Evolutionary conservation across 2,113 vertebrate genomes (phyloP), one percentile per base, ranked within the genome.

Genomic region (Scophthalmus maximus): DNA sequence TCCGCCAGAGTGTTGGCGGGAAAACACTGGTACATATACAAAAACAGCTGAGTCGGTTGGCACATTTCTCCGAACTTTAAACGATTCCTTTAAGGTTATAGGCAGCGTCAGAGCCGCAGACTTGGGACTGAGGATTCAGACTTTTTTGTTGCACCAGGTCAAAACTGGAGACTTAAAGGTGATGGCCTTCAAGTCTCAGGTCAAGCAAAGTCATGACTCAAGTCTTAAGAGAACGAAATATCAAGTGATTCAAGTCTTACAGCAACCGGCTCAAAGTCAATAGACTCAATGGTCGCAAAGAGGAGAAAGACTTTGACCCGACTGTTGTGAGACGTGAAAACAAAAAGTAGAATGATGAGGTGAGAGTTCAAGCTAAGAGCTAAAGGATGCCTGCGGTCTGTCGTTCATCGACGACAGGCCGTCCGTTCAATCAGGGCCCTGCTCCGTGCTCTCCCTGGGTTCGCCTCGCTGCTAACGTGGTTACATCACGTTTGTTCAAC

Each of bases 401-500:
- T n/a, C 55, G 1, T 18, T 46, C 42, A 46, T n/a, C n/a, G 18
- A 26, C 50, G 52, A 67, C 15, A 61, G 11, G 46, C 47, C 40
- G 20, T 30, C 10, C 46, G 26, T 61, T 47, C 40, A 52, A 11
- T 49, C 38, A 60, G 15, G 57, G 11, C 26, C n/a, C 17, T 64
- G 51, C 8, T 4, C 25, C 27, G 7, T 8, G 1, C 17, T 59
- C 53, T 38, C n/a, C 30, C 0, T 47, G 65, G 42, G 44, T 76
- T 69, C 20, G 46, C 18, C 53, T 57, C 49, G 42, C 26, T 20
- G 9, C 29, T 32, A 52, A 52, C 36, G 23, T 8, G 36, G 52
- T 49, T 61, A 55, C 8, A 22, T 30, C 30, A 71, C 5, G 25
- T 52, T 17, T 52, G 56, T 70, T 64, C 38, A 65, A 47, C 20